Evolutionary conservation across 2,888 invertebrate genomes (phyloP).

Genomic region (Drepanosiphum platanoidis): DNA sequence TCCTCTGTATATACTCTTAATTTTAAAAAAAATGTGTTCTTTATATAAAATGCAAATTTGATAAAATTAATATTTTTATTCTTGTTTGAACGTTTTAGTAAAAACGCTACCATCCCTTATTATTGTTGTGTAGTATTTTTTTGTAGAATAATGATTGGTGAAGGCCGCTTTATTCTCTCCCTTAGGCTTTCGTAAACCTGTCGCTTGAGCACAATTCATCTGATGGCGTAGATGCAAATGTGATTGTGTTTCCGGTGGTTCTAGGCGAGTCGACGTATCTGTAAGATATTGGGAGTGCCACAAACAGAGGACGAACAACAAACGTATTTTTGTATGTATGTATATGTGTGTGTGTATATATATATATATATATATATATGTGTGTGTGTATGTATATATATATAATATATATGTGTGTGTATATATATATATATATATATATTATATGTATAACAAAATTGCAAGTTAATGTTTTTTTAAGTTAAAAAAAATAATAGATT

Average conservation of each 20-base stretch:
- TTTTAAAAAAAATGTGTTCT: constrained; percentile 50
- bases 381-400: constrained; percentile 20
- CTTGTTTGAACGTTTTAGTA: constrained; percentile 53
- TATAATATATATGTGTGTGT: neutral
- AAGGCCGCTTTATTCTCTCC: constrained; percentile 62
- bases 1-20: constrained; percentile 29
- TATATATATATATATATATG: neutral
- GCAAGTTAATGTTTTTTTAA: constrained; percentile 50
- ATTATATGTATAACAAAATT: constrained; percentile 27
- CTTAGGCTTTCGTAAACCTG: constrained; percentile 62
- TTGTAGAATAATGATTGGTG: constrained; percentile 61
- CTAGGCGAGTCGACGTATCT: constrained; percentile 61
- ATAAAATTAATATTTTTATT: constrained; percentile 49
- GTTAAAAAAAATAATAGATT: constrained; percentile 44
- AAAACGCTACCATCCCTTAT: constrained; percentile 48
- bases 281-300: constrained; percentile 58
- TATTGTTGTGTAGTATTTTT: constrained; percentile 57
- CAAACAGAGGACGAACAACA: constrained; percentile 61
- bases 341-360: constrained; percentile 18
- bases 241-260: constrained; percentile 62
- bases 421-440: neutral
- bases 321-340: constrained; percentile 46
- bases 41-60: constrained; percentile 38
- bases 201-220: constrained; percentile 61
- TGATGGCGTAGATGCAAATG: constrained; percentile 60